Base-by-base conservation (phyloP, 2,113 vertebrate species). In the Phycodurus eques region DNA sequence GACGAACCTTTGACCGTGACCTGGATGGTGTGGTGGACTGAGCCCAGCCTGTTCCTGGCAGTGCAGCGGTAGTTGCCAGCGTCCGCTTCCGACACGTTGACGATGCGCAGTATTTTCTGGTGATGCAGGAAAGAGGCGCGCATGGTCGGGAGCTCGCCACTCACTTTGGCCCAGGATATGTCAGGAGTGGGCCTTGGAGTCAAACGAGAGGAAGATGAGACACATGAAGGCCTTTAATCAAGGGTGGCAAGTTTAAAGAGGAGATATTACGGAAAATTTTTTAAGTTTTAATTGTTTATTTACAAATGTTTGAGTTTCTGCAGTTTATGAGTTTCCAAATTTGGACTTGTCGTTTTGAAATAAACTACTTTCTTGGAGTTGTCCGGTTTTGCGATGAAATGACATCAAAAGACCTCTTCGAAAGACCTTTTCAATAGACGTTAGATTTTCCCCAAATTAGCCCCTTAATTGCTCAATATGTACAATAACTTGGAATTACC, bases 31-130 rank as follows among this genome's bases (percentile, higher is more conserved):
- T 98, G 96, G 79, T 95, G 92, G 77, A 85, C 85, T 0, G 87
- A 89, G 89, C 95, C 95, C 13, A 93, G 75, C 0, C 2, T 8
- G 85, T 99, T 99, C 83, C 83, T 93, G 65, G 95, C 96, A 53
- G 89, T 90, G 78, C 98, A 99, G 77, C 93, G 96, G 86, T 99
- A 99, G 56, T 94, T 95, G 46, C 97, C 98, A 6, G 94, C 94
- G 59, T 99, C 98, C 1, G 94, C 93, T 82, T 96, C 95, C 0
- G 96, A 96, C 83, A 96, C 94, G 27, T 95, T 92, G 75, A 76
- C 72, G 19, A 99, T 98, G 70, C 91, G 95, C 33, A 99, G 92
- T 1, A 94, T 97, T 92, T 97, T 98, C 80, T 95, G 92, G 85
- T 95, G 96, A 87, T 96, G 95, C 85, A 91, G 90, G 85, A 93